These are phyloP conservation scores for Spatulosminthurus flaviceps DNA, from an alignment of 2,888 invertebrate genomes.

Conservation along the genomic window DNA sequence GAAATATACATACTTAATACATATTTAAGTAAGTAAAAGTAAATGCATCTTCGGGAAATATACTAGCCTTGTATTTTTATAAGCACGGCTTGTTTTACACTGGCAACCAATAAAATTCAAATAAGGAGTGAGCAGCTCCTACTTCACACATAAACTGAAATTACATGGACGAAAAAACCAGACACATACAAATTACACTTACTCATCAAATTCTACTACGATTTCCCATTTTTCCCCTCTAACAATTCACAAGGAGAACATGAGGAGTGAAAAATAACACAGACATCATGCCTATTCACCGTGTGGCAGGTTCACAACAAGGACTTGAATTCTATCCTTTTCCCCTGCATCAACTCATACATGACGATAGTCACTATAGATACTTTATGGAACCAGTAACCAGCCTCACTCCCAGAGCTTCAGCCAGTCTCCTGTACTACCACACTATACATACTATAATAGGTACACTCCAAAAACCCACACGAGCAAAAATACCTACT, in stretches of 20 bases:
- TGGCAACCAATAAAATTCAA: too few relatives aligned
- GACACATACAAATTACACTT: background rate
- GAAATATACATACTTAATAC: too few relatives aligned
- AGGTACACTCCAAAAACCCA: background rate
- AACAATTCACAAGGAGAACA: background rate
- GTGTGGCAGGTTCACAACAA: constrained; percentile 14
- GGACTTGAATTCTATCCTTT: background rate
- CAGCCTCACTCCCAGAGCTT: too few relatives aligned
- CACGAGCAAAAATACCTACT: constrained; percentile 1
- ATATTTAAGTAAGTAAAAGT: too few relatives aligned
- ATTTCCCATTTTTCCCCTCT: background rate
- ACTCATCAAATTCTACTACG: background rate
- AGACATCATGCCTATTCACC: constrained; percentile 2
- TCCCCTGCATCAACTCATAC: background rate
- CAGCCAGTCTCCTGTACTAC: too few relatives aligned
- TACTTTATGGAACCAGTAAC: too few relatives aligned
- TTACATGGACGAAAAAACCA: constrained; percentile 13
- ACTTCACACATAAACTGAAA: background rate
- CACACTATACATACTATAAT: too few relatives aligned
- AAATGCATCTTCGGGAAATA: too few relatives aligned
- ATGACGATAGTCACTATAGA: too few relatives aligned
- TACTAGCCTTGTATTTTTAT: too few relatives aligned
- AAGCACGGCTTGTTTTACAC: too few relatives aligned
- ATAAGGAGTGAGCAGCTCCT: too few relatives aligned
- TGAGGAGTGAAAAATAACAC: constrained; percentile 2